phyloP scores from a whole-genome alignment of 1,140 invertebrate species.

The Drosophila lacertosa region DNA sequence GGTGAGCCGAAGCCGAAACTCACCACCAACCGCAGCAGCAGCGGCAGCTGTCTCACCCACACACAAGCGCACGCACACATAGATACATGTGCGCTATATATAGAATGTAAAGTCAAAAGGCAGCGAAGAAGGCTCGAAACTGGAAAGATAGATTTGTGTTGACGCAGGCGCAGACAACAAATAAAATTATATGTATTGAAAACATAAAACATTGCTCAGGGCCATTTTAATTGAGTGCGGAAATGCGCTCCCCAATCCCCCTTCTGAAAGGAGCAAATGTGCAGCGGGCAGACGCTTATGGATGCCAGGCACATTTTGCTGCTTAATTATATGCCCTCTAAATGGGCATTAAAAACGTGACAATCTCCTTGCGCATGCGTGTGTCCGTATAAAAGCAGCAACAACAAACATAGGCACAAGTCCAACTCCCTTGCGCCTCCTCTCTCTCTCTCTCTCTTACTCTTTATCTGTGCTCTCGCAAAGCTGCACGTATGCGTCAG shows the following conservation, averaged over 20 bases:
- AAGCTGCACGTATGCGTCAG: background rate
- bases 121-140: conserved; percentile 14
- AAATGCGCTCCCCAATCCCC: conserved; percentile 41
- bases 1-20: conserved; percentile 16
- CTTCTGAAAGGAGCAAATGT: conserved; percentile 39
- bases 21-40: conserved; percentile 28
- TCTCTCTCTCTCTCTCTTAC: background rate
- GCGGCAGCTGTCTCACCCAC: conserved; percentile 38
- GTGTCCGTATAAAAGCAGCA: background rate
- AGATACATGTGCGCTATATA: conserved; percentile 14
- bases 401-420: background rate
- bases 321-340: conserved; percentile 59
- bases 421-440: background rate
- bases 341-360: conserved; percentile 29
- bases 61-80: conserved; percentile 9
- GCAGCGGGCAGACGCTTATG: conserved; percentile 21
- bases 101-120: conserved; percentile 21
- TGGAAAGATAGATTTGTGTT: conserved; percentile 55
- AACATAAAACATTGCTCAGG: conserved; percentile 20
- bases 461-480: background rate
- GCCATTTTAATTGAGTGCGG: conserved; percentile 70
- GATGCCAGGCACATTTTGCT: conserved; percentile 55
- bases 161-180: conserved; percentile 12
- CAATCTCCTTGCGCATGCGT: conserved; percentile 42
- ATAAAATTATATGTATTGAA: background rate